These are phyloP conservation scores for Taurulus bubalis DNA, from an alignment of 2,113 vertebrate species.

Conservation along the genomic window DNA sequence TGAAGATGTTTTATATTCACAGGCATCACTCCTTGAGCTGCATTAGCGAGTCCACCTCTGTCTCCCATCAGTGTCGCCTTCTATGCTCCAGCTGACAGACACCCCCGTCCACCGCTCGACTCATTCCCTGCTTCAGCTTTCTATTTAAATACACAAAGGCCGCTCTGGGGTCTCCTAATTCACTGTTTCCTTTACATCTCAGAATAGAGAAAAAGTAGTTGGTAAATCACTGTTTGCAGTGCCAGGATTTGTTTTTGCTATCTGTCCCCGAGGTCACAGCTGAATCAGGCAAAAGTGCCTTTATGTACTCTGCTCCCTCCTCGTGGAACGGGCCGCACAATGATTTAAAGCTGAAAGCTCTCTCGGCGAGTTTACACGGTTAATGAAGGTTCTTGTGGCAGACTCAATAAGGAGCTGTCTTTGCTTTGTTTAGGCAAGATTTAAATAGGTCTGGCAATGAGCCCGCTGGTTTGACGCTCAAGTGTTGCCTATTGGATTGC, in stretches of 20 bases:
- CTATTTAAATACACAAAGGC: background rate
- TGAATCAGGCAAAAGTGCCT: slow-evolving; percentile 53
- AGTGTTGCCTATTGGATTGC: slow-evolving; percentile 57
- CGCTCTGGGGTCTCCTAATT: slow-evolving; percentile 5
- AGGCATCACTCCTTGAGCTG: slow-evolving; percentile 5
- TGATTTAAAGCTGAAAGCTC: slow-evolving; percentile 56
- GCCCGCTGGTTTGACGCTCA: slow-evolving; percentile 62
- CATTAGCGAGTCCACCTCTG: slow-evolving; percentile 22
- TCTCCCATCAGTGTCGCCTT: slow-evolving; percentile 40
- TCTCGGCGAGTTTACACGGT: slow-evolving; percentile 54
- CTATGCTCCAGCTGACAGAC: slow-evolving; percentile 1
- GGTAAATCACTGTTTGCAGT: slow-evolving; percentile 34
- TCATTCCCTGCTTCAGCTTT: slow-evolving; percentile 16
- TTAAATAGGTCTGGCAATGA: slow-evolving; percentile 70
- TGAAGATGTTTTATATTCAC: slow-evolving; percentile 32
- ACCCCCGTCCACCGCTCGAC: background rate
- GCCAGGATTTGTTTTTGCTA: slow-evolving; percentile 39
- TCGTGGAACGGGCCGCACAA: slow-evolving; percentile 48
- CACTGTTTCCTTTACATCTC: slow-evolving; percentile 29
- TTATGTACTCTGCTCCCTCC: slow-evolving; percentile 41
- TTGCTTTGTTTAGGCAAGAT: slow-evolving; percentile 69
- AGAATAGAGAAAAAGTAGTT: slow-evolving; percentile 1
- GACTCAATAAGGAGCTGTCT: slow-evolving; percentile 68
- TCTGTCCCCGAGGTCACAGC: slow-evolving; percentile 56
- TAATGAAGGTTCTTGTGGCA: slow-evolving; percentile 66